phyloP scores from a whole-genome alignment of 2,113 vertebrate species.

The Aldabrachelys gigantea region DNA sequence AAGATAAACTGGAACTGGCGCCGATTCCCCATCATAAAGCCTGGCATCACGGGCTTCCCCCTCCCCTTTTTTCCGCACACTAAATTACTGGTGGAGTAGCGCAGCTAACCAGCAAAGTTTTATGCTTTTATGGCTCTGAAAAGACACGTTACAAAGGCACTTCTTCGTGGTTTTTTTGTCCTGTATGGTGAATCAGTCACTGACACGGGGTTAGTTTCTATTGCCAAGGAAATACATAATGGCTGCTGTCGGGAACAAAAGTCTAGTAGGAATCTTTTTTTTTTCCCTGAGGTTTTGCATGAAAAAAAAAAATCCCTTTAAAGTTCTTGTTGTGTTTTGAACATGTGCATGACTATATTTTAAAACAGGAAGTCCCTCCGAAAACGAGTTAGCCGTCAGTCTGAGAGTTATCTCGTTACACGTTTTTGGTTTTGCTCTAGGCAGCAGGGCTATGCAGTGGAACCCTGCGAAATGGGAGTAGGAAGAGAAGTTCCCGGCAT shows the following conservation, averaged over 20 bases:
- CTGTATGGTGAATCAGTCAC: background rate
- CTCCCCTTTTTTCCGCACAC: accelerated
- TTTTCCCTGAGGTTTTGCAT: background rate
- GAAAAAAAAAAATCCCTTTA: background rate
- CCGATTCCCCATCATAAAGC: background rate
- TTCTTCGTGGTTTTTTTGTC: background rate
- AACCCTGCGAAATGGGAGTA: background rate
- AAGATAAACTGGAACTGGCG: background rate
- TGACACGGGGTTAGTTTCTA: background rate
- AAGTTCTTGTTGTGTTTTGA: background rate
- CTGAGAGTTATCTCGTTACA: background rate
- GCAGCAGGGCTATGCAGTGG: background rate
- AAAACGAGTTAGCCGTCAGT: background rate
- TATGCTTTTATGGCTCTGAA: background rate
- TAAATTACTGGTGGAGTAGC: background rate
- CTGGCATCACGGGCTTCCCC: background rate
- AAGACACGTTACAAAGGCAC: background rate
- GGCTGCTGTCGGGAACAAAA: conserved; percentile 16
- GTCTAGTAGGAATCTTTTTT: background rate
- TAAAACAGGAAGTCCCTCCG: background rate
- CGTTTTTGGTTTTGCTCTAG: background rate
- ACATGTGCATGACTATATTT: background rate
- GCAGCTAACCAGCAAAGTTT: background rate
- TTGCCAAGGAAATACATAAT: conserved; percentile 10
- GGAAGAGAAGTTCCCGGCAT: background rate